Evolutionary conservation across 2,888 invertebrate genomes (phyloP).

Genomic region (Drosophila falleni): DNA sequence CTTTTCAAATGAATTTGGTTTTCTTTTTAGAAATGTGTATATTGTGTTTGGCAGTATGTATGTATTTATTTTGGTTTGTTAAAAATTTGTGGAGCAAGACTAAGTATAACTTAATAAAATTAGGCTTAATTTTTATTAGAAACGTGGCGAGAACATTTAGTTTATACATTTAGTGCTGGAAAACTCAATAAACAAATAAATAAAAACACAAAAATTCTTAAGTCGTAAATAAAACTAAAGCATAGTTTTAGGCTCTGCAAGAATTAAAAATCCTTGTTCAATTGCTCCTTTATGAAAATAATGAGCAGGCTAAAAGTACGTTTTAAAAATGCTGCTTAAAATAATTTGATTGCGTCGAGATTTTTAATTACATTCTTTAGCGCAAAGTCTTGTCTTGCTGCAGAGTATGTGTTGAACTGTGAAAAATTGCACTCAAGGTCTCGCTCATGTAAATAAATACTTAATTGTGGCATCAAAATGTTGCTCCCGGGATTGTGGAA

Average conservation of each 20-base stretch:
- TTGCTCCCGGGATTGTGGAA: slow-evolving; percentile 39
- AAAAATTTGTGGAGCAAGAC: too few species aligned
- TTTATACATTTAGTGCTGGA: too few species aligned
- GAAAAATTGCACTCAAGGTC: slow-evolving; percentile 11
- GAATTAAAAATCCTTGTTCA: too few species aligned
- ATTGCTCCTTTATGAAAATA: neutral
- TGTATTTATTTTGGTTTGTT: too few species aligned
- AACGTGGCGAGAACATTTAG: too few species aligned
- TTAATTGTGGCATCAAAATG: slow-evolving; percentile 55
- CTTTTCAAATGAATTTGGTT: too few species aligned
- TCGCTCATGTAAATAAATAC: slow-evolving; percentile 40
- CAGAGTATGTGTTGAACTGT: neutral
- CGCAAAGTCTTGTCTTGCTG: neutral
- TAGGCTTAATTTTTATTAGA: too few species aligned
- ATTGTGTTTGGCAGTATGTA: too few species aligned
- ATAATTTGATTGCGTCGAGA: neutral
- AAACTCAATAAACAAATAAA: too few species aligned
- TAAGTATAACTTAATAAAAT: too few species aligned
- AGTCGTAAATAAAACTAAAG: neutral
- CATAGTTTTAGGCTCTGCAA: neutral
- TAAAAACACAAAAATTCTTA: too few species aligned
- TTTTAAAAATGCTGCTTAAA: neutral
- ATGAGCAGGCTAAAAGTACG: neutral
- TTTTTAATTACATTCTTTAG: neutral
- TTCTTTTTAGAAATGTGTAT: too few species aligned